Evolutionary conservation across 2,888 invertebrate species (phyloP).

Genomic region (Carterocephalus palaemon): DNA sequence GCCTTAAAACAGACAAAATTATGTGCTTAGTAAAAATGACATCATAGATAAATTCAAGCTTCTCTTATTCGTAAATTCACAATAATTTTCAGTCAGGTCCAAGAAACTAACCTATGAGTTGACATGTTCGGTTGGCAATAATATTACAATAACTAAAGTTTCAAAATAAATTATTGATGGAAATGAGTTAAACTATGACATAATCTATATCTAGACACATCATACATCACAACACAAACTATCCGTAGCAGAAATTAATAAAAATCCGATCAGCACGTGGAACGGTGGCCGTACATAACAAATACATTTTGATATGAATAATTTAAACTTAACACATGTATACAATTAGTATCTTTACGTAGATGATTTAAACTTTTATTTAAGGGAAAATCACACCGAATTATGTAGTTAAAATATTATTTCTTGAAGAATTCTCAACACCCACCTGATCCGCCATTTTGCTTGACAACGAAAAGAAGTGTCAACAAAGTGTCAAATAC

Average conservation of each 20-base stretch:
- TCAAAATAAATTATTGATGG: too few species aligned
- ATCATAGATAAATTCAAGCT: too few species aligned
- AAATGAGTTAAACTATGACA: too few species aligned
- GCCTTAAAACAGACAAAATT: too few species aligned
- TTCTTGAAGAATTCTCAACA: conserved; percentile 51
- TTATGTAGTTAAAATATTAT: conserved; percentile 27
- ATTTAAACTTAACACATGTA: not conserved
- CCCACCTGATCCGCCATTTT: conserved; percentile 92
- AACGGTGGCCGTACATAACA: conserved; percentile 38
- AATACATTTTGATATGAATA: conserved; percentile 45
- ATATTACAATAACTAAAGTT: too few species aligned
- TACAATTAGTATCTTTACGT: not conserved
- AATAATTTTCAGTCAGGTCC: too few species aligned
- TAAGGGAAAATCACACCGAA: conserved; percentile 10
- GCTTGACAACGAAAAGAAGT: conserved; percentile 78
- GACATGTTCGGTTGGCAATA: too few species aligned
- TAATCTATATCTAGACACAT: too few species aligned
- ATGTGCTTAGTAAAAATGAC: too few species aligned
- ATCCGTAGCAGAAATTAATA: not conserved
- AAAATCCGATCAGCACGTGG: conserved; percentile 47
- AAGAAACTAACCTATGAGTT: too few species aligned
- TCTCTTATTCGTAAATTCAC: too few species aligned
- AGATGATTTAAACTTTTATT: conserved; percentile 31
- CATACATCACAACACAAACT: too few species aligned
- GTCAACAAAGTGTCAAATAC: conserved; percentile 28